Percentiles rank a stretch among this genome's conserved stretches.
These are phyloP conservation scores for Micronycteris hirsuta DNA, from an alignment of 2,113 vertebrate species.

Conservation along the genomic window DNA sequence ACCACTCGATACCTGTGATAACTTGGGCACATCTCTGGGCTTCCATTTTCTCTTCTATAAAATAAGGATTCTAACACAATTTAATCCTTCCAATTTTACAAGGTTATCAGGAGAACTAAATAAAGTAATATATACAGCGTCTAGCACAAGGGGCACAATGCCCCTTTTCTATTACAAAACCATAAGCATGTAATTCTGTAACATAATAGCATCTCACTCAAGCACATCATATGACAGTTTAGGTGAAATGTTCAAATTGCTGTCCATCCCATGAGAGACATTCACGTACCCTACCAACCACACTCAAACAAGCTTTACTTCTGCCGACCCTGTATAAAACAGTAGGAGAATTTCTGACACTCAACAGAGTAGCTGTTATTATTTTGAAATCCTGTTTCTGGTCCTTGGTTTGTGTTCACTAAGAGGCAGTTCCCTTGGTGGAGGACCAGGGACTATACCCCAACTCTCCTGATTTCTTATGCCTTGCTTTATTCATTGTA, in stretches of 20 bases:
- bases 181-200: no score
- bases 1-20: background rate
- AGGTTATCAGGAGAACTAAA: background rate
- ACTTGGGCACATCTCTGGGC: background rate
- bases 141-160: no score
- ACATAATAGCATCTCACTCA: no score
- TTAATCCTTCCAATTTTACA: background rate
- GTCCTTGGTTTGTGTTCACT: background rate
- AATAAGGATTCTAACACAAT: background rate
- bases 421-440: background rate
- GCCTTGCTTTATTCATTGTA: background rate
- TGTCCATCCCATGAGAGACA: no score
- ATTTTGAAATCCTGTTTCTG: constrained; percentile 19
- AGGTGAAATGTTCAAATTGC: no score
- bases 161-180: no score
- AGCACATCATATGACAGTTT: no score
- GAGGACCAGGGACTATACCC: background rate
- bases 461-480: background rate
- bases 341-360: constrained; percentile 18
- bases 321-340: background rate
- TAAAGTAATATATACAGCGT: background rate
- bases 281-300: no score
- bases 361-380: background rate
- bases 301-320: no score
- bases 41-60: constrained; percentile 2